These are phyloP conservation scores for Physocephala rufipes DNA, from an alignment of 2,888 invertebrate species.

Conservation along the genomic window DNA sequence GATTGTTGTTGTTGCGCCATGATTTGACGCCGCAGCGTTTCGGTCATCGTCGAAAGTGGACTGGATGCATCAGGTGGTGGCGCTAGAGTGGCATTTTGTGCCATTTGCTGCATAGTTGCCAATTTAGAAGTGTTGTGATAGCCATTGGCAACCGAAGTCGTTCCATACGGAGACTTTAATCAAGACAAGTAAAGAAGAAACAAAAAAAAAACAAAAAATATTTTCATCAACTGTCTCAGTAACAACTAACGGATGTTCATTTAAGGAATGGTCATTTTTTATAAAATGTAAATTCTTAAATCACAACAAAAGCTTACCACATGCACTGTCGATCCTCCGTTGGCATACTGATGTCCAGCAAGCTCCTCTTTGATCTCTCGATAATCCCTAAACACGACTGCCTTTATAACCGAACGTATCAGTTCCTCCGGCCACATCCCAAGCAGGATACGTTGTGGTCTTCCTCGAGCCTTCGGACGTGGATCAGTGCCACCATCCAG, in stretches of 20 bases:
- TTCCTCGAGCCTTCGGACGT: constrained; percentile 88
- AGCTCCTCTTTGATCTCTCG: constrained; percentile 82
- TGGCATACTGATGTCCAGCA: constrained; percentile 72
- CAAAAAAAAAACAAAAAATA: constrained; percentile 2
- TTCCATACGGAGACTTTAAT: constrained; percentile 47
- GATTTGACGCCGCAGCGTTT: constrained; percentile 60
- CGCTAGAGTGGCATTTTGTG: constrained; percentile 54
- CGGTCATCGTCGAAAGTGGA: constrained; percentile 61
- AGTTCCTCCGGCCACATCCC: constrained; percentile 95
- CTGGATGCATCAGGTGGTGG: constrained; percentile 57
- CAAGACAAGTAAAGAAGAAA: constrained; percentile 18
- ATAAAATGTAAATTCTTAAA: neutral
- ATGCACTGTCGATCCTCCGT: constrained; percentile 54
- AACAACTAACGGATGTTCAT: neutral
- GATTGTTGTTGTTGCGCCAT: constrained; percentile 60
- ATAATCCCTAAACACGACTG: constrained; percentile 90
- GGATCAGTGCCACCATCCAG: constrained; percentile 90
- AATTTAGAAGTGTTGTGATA: constrained; percentile 57
- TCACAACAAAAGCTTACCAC: constrained; percentile 47
- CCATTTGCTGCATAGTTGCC: constrained; percentile 50
- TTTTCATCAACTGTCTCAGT: neutral
- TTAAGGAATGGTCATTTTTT: neutral
- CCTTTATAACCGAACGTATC: constrained; percentile 89
- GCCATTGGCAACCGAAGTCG: constrained; percentile 54
- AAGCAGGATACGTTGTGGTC: constrained; percentile 88